Base-by-base conservation (phyloP, 2,888 invertebrate genomes). In the Augochlorella aurata region DNA sequence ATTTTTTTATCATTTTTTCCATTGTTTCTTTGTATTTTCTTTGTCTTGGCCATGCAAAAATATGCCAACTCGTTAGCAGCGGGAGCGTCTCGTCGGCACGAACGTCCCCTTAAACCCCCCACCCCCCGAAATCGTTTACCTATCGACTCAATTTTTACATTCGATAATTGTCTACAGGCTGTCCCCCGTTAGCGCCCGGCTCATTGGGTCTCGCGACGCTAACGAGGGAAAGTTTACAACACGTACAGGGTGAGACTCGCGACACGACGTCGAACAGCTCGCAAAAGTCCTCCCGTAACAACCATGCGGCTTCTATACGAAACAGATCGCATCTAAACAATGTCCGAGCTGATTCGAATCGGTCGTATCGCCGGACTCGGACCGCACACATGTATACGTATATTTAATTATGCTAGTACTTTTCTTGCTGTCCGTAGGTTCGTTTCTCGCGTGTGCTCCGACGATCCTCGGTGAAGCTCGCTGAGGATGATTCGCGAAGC, bases 31-130 rank as follows among this genome's bases (percentile, higher is more conserved):
- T 87, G 72, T 74, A 52, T 47, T 79, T 80, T 63, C 81, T 79
- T 79, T 71, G 75, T 67, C 63, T 89, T 73, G 85, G 74, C 83
- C 75, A 80, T 83, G 86, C 80, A 83, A 74, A 86, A 83, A 83
- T 83, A 87, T 78, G 80, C 76, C 76, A 79, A 73, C 54, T 73
- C 50, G 67, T 66, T 65, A 50, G 38, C 73, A 77, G 58, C 66
- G 68, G 63, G 52, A 66, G 63, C 74, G 66, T 74, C 61, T 69
- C 80, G 29, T 52, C 72, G 67, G 54, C 58, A 61, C 75, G 61
- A 52, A 70, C 52, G 52, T 72, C 24, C 24, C 63, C 10, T 18
- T 18, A 61, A 38, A 24, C 58, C 61, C 61, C 61, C 61, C 61
- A 29, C 61, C 52, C 61, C 61, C 61, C 58, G 58, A 29, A 61